Evolutionary conservation across 2,888 invertebrate genomes (phyloP), one percentile per base, ranked within the genome.

Genomic region (Caenorhabditis sp.): DNA sequence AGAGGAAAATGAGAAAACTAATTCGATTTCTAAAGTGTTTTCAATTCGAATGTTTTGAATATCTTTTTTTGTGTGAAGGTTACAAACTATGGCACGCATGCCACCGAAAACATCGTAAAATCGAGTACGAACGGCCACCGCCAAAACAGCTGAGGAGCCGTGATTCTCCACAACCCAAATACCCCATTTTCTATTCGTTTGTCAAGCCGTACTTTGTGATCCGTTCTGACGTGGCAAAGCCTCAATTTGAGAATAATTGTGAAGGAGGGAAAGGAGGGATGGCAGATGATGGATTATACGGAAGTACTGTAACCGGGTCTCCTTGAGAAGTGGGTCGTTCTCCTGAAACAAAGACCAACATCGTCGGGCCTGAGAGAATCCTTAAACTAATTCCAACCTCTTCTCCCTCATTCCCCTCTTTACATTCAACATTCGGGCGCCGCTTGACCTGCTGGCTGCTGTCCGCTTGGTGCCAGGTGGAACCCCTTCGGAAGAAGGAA

Each of bases 61-160:
- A 27, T 41, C 8, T 56, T 41, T 22, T 53, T 50, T 7, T 32
- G 32, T 13, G 39, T 2, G 8, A 50, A 17, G 22, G 13, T 2
- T 13, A 22, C 11, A 48, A 48, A 48, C 8, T 15, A 26, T 26
- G 13, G 50, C 30, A 50, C 15, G 13, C 39, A 55, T 53, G 53
- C 48, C 17, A 58, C 46, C 39, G 50, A 35, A 62, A 62, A 61
- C 50, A 62, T 62, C 61, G 61, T 62, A 62, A 62, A 62, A 62
- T 62, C 27, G 61, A 48, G 59, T 59, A 46, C n/a, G 15, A n/a
- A 39, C 30, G 5, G 30, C 30, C 6, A 30, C 30, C 9, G 30
- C 5, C 9, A 30, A 30, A 5, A 9, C 9, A 5, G 30, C 9
- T 5, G 30, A 30, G 9, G 30, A 30, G 30, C 9, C 9, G 35